Evolutionary conservation across 1,140 invertebrate species (phyloP).

Genomic region (Thalassaphorura encarpata): DNA sequence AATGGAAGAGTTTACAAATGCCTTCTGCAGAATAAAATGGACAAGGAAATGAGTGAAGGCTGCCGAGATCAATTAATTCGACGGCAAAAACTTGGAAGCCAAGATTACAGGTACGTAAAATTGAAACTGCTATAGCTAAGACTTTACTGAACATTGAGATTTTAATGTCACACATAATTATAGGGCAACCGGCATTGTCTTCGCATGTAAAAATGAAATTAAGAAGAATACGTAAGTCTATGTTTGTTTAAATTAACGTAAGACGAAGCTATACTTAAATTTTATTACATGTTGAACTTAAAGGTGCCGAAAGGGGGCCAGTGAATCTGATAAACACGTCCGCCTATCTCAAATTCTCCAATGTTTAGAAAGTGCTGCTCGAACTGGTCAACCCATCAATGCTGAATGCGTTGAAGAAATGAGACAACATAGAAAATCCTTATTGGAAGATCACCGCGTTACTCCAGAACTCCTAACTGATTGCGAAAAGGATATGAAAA

Average conservation of each 20-base stretch:
- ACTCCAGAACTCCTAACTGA: slow-evolving; percentile 82
- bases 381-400: slow-evolving; percentile 44
- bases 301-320: slow-evolving; percentile 51
- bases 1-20: slow-evolving; percentile 84
- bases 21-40: slow-evolving; percentile 72
- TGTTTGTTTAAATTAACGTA: background rate
- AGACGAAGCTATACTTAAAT: background rate
- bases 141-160: background rate
- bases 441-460: slow-evolving; percentile 86
- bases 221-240: slow-evolving; percentile 51
- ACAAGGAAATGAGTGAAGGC: slow-evolving; percentile 50
- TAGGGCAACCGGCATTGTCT: slow-evolving; percentile 36
- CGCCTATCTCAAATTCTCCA: slow-evolving; percentile 80
- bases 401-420: slow-evolving; percentile 55
- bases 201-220: slow-evolving; percentile 84
- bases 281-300: background rate
- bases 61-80: slow-evolving; percentile 76
- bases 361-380: slow-evolving; percentile 77
- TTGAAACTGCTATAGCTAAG: background rate
- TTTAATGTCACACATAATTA: background rate
- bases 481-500: slow-evolving; percentile 75
- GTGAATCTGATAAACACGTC: slow-evolving; percentile 68
- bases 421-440: slow-evolving; percentile 73
- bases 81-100: slow-evolving; percentile 74
- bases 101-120: slow-evolving; percentile 72